phyloP scores from a whole-genome alignment of 2,113 vertebrate species.

The Gobius niger region DNA sequence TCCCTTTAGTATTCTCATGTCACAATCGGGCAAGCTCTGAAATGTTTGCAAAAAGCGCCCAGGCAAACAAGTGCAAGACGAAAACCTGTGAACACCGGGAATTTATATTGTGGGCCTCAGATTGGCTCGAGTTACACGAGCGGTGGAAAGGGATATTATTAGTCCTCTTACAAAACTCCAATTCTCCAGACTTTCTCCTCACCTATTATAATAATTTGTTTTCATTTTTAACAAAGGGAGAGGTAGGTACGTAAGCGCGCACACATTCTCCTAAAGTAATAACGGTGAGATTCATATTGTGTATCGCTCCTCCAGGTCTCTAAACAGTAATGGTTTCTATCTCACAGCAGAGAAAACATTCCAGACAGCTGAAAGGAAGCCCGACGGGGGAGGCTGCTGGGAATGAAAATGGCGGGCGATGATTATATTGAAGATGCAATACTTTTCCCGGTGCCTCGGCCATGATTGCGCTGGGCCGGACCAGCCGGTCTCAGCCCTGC shows the following conservation, averaged over 20 bases:
- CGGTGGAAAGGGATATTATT: not conserved
- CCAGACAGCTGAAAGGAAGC: conserved; percentile 16
- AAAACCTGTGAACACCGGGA: not conserved
- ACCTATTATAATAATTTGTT: no score
- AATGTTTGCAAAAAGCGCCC: not conserved
- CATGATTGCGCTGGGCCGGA: conserved; percentile 27
- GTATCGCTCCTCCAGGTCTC: conserved; percentile 14
- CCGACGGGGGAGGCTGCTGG: not conserved
- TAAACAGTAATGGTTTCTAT: conserved; percentile 16
- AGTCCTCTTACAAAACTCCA: not conserved
- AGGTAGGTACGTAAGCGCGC: no score
- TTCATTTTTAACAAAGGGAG: no score
- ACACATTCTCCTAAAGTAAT: not conserved
- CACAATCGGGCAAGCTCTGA: not conserved
- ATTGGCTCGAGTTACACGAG: not conserved
- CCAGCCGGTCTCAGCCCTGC: conserved; percentile 12
- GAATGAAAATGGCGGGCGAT: conserved; percentile 35
- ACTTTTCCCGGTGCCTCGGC: not conserved
- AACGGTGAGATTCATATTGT: conserved; percentile 15
- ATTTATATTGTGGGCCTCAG: not conserved
- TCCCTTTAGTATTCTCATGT: not conserved
- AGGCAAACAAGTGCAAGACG: not conserved
- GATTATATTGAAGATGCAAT: conserved; percentile 26
- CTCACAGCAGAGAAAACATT: conserved; percentile 17
- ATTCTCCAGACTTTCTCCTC: not conserved